phyloP scores from a whole-genome alignment of 2,113 vertebrate species.

The Lampris megalopsis region DNA sequence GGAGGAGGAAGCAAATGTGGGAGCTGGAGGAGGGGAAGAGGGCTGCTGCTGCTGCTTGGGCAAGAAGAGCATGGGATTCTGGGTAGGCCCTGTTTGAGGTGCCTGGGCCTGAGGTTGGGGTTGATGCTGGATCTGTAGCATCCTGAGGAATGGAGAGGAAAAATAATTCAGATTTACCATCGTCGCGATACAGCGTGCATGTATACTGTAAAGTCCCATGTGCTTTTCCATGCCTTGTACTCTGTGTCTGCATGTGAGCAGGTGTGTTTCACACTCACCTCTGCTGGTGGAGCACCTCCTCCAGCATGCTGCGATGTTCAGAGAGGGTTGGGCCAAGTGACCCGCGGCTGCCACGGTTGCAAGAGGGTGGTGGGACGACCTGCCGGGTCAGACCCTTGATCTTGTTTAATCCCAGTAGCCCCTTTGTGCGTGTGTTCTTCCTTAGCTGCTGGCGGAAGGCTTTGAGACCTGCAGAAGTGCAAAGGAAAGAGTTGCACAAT shows the following conservation, averaged over 20 bases:
- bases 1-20: constrained; percentile 70
- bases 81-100: constrained; percentile 66
- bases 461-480: constrained; percentile 87
- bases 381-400: constrained; percentile 94
- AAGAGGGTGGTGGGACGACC: constrained; percentile 84
- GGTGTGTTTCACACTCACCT: constrained; percentile 78
- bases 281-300: constrained; percentile 93
- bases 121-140: constrained; percentile 93
- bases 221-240: not conserved
- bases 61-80: constrained; percentile 78
- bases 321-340: constrained; percentile 82
- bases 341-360: constrained; percentile 84
- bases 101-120: constrained; percentile 76
- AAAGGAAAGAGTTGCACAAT: constrained; percentile 51
- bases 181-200: not conserved
- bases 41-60: constrained; percentile 68
- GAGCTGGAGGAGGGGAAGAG: constrained; percentile 68
- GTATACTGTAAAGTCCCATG: not conserved
- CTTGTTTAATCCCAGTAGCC: constrained; percentile 94
- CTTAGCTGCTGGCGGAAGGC: constrained; percentile 96
- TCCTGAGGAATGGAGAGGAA: constrained; percentile 78
- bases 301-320: constrained; percentile 85
- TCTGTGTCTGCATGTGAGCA: not conserved
- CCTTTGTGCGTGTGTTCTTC: constrained; percentile 92
- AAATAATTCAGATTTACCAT: constrained; percentile 6